Percentiles rank a stretch among this genome's conserved stretches.
These are phyloP conservation scores for Drosophila burlai DNA, from an alignment of 1,140 invertebrate genomes.

Conservation along the genomic window DNA sequence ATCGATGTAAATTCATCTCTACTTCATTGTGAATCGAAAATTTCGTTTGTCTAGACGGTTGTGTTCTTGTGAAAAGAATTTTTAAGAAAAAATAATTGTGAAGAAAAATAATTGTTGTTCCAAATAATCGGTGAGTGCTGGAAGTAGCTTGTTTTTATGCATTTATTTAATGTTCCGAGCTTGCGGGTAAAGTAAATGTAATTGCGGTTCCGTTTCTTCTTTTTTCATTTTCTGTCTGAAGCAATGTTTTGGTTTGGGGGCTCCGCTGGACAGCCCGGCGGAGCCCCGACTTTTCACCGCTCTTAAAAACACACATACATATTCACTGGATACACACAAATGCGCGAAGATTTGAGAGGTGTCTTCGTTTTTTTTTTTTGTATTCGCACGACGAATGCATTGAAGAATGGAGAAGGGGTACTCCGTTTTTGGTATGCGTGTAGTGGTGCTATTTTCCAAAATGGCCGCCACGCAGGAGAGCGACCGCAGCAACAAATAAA, in stretches of 20 bases:
- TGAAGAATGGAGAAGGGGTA: constrained; percentile 41
- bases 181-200: neutral
- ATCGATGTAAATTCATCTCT: too few species aligned
- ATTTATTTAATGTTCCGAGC: too few species aligned
- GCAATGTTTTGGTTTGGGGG: constrained; percentile 14
- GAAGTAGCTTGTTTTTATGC: neutral
- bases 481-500: constrained; percentile 34
- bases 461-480: constrained; percentile 61
- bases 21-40: neutral
- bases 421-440: constrained; percentile 35
- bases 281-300: constrained; percentile 57
- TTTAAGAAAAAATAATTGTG: neutral
- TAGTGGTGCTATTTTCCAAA: constrained; percentile 65
- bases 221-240: neutral
- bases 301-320: constrained; percentile 7
- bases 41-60: neutral
- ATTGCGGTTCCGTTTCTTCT: neutral
- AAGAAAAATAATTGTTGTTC: constrained; percentile 5
- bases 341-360: constrained; percentile 52
- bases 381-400: constrained; percentile 65
- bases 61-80: neutral
- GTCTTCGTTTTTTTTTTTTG: constrained; percentile 57
- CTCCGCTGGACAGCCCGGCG: constrained; percentile 48
- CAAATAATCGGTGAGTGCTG: constrained; percentile 10
- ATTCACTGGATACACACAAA: constrained; percentile 71